A percentile compares a stretch with the other conserved stretches of the same genome.
Evolutionary conservation across 2,797 vertebrate species (phyloP).

Genomic region (Sardinella longiceps): DNA sequence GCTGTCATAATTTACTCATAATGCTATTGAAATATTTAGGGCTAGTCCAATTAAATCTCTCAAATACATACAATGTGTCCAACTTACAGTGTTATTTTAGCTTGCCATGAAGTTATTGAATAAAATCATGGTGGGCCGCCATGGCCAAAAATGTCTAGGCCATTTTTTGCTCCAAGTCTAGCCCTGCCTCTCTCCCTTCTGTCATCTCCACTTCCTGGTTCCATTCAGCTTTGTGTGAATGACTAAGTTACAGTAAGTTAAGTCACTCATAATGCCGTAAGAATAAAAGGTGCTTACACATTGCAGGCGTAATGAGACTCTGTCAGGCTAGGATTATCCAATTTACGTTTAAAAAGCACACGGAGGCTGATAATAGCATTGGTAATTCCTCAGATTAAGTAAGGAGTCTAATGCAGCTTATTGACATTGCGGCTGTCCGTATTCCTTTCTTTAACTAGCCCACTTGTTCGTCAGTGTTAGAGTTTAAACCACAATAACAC

Average conservation of each 20-base stretch:
- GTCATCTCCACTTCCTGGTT: neutral
- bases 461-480: neutral
- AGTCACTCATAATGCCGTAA: neutral
- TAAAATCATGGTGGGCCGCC: no score
- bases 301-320: neutral
- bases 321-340: slow-evolving; percentile 1
- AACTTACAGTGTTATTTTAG: no score
- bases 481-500: neutral
- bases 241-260: neutral
- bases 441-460: neutral
- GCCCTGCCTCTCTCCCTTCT: no score
- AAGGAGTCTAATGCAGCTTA: neutral
- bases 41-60: no score
- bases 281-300: neutral
- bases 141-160: no score
- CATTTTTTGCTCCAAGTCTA: no score
- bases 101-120: no score
- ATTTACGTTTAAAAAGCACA: neutral
- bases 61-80: no score
- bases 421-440: neutral
- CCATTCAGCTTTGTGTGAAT: neutral
- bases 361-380: neutral
- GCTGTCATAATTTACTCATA: no score
- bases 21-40: no score
- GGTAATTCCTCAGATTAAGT: neutral